Conservation (phyloP, 1,140 invertebrate genomes). For the Eulimnadia texana region DNA sequence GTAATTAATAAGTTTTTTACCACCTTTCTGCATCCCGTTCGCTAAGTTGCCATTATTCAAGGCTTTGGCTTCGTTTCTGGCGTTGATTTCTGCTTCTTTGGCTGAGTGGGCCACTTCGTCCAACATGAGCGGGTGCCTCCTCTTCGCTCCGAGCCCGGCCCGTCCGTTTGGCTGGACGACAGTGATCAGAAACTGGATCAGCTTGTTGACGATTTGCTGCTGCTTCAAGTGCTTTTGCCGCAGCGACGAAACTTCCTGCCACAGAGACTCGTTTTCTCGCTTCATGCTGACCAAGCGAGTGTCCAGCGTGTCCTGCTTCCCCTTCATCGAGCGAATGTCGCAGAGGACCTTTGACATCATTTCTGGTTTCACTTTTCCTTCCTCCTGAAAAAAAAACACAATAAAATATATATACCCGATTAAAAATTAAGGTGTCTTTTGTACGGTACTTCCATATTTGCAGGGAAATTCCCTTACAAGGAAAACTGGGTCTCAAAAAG, state of each 20-base stretch:
- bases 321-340: constrained; percentile 77
- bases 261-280: constrained; percentile 89
- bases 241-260: constrained; percentile 80
- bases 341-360: constrained; percentile 30
- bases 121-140: constrained; percentile 17
- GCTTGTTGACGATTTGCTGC: constrained; percentile 93
- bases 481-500: too few relatives aligned
- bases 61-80: not conserved
- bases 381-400: not conserved
- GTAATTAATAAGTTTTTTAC: not conserved
- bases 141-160: constrained; percentile 26
- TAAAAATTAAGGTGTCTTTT: too few relatives aligned
- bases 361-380: not conserved
- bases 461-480: too few relatives aligned
- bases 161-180: constrained; percentile 60
- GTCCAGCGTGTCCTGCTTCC: constrained; percentile 75
- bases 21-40: not conserved
- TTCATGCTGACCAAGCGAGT: constrained; percentile 72
- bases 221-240: constrained; percentile 90
- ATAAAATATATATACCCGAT: too few relatives aligned
- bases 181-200: constrained; percentile 84
- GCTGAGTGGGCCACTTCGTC: not conserved
- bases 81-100: not conserved
- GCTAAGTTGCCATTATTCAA: not conserved
- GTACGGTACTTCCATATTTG: too few relatives aligned